phyloP scores from a whole-genome alignment of 2,797 vertebrate genomes.

The Philypnodon macrostomus region DNA sequence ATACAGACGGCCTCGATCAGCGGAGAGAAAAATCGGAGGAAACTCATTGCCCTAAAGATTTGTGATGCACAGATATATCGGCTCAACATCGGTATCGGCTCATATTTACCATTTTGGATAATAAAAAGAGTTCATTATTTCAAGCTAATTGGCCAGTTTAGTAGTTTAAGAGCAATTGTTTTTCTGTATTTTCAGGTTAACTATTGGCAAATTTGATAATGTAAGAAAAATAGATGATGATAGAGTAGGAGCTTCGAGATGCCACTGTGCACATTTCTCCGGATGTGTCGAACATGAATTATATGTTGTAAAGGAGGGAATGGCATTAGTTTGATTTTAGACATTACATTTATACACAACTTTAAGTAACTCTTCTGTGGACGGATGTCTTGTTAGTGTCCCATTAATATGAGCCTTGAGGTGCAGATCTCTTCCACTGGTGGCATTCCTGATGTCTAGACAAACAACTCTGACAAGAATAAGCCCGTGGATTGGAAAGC shows the following conservation, averaged over 20 bases:
- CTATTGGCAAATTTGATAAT: constrained; percentile 46
- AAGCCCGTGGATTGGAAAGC: constrained; percentile 42
- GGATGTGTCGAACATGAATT: constrained; percentile 71
- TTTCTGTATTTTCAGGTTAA: too few relatives aligned
- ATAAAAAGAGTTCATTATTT: too few relatives aligned
- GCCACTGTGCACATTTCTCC: constrained; percentile 57
- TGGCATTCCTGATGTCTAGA: constrained; percentile 54
- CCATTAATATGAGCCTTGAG: constrained; percentile 36
- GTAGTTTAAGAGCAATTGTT: too few relatives aligned
- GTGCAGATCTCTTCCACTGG: constrained; percentile 25
- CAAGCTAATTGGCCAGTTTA: too few relatives aligned
- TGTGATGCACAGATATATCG: too few relatives aligned
- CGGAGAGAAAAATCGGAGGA: too few relatives aligned
- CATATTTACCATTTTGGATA: too few relatives aligned
- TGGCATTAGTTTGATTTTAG: constrained; percentile 34
- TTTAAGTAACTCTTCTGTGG: not conserved
- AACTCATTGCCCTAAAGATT: too few relatives aligned
- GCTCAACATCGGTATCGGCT: too few relatives aligned
- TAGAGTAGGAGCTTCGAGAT: constrained; percentile 45
- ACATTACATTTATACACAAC: constrained; percentile 34
- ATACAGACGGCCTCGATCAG: constrained; percentile 46
- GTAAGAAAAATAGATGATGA: constrained; percentile 60
- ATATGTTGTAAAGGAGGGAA: constrained; percentile 64
- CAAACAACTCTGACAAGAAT: constrained; percentile 61
- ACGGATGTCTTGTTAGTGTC: constrained; percentile 43